Percentiles rank a stretch among this genome's conserved stretches.
Conservation (phyloP, 2,797 vertebrate species). For the Labroides dimidiatus region DNA sequence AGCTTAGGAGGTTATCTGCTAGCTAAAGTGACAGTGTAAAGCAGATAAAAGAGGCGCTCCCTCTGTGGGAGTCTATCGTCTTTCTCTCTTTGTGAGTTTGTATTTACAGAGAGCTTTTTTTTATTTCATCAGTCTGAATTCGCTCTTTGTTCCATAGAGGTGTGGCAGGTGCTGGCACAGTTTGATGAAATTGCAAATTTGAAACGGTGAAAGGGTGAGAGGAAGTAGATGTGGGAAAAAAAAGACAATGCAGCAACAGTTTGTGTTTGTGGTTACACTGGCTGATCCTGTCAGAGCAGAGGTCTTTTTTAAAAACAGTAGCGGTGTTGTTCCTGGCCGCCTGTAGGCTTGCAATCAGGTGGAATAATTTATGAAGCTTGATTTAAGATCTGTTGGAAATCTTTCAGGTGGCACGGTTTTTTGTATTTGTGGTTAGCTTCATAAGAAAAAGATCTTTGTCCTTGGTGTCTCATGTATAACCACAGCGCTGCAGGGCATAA, state of each 20-base stretch:
- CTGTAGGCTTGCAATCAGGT: conserved; percentile 39
- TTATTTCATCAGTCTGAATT: conserved; percentile 20
- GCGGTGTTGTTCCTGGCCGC: conserved; percentile 43
- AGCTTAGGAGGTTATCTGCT: conserved; percentile 57
- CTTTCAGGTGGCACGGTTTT: conserved; percentile 31
- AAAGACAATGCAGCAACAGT: conserved; percentile 25
- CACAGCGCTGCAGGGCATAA: conserved; percentile 16
- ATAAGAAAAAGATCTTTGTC: conserved; percentile 21
- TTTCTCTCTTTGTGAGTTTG: conserved; percentile 11
- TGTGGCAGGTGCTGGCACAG: conserved; percentile 35
- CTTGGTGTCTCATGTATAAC: conserved; percentile 18
- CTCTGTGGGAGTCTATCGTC: conserved; percentile 13
- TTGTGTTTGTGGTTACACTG: conserved; percentile 44
- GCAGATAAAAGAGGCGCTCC: conserved; percentile 49
- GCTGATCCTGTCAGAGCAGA: conserved; percentile 59
- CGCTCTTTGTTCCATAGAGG: conserved; percentile 41
- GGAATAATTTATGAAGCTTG: conserved; percentile 49
- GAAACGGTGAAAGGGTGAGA: conserved; percentile 23
- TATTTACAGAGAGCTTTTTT: conserved; percentile 14
- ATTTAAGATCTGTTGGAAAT: conserved; percentile 43
- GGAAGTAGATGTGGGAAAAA: conserved; percentile 15
- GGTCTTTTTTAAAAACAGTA: conserved; percentile 36
- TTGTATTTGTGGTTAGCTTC: conserved; percentile 14
- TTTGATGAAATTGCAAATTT: conserved; percentile 4
- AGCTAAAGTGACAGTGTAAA: conserved; percentile 54